Evolutionary conservation across 2,888 invertebrate species (phyloP).

Genomic region (Laspeyria flexula): DNA sequence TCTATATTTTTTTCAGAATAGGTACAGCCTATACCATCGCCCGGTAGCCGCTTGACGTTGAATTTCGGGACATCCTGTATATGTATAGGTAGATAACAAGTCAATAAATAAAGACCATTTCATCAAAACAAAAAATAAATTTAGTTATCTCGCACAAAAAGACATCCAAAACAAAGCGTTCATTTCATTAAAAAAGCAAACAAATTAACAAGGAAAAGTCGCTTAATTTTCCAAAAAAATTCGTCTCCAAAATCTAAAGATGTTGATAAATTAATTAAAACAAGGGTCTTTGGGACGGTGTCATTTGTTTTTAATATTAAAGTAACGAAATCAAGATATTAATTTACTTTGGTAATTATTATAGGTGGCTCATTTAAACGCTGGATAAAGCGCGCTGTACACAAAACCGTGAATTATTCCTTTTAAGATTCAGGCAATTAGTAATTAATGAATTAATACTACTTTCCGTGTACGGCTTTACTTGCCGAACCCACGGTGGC

Average conservation of each 20-base stretch:
- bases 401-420: no score
- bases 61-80: no score
- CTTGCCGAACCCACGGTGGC: no score
- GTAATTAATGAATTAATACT: no score
- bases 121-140: background rate
- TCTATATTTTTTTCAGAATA: no score
- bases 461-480: no score
- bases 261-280: constrained; percentile 2
- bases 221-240: background rate
- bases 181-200: background rate
- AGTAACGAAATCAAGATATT: background rate
- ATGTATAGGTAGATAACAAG: background rate
- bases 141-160: background rate
- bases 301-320: background rate
- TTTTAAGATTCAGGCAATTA: no score
- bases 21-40: no score
- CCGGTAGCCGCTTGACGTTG: no score
- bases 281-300: background rate
- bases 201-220: background rate
- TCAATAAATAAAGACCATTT: background rate
- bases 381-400: no score
- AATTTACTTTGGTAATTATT: background rate
- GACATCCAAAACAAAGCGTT: background rate
- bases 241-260: background rate
- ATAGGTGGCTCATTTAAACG: background rate